Evolutionary conservation across 2,888 invertebrate genomes (phyloP), one percentile per base, ranked within the genome.

Genomic region (Ischnura elegans): DNA sequence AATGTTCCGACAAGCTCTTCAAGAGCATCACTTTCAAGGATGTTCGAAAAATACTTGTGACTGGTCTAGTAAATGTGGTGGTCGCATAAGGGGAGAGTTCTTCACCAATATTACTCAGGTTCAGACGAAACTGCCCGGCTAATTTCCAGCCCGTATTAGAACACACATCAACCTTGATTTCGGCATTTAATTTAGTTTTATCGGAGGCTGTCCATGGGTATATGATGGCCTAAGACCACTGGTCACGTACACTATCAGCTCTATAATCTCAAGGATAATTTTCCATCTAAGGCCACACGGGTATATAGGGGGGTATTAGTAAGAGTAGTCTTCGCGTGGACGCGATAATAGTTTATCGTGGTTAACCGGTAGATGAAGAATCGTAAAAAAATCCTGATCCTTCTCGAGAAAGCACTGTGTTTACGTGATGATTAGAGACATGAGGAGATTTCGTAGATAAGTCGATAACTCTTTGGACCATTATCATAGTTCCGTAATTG

Each of bases 231-330:
- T 61, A 6, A 25, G 61, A 25, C 8, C 19, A 61, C 5, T 61
- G 61, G 61, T 61, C 76, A 76, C 76, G 76, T 76, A 29, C 76
- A 36, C 76, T 10, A 29, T 36, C 76, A 36, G 10, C 29, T 36
- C 76, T 76, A 76, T 76, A 76, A 76, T 76, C 76, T 76, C 25
- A 76, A 5, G 76, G 76, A 76, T 76, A 76, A 76, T 76, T 76
- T n/a, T 36, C 76, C 2, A 76, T 76, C 36, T 29, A 10, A 10
- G 76, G 36, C 76, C 76, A 36, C 76, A 76, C 76, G 13, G 76
- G 16, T 10, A 29, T 13, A 16, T 8, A 13, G 29, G 8, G 76
- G 36, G 76, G 16, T 36, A 51, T 19, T 13, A 36, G 76, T 29
- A 16, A 36, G 10, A 76, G 76, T 76, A 36, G 76, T 1, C 29